Evolutionary conservation across 2,888 invertebrate species (phyloP), one percentile per base, ranked within the genome.

Genomic region (Hybos culiciformis): DNA sequence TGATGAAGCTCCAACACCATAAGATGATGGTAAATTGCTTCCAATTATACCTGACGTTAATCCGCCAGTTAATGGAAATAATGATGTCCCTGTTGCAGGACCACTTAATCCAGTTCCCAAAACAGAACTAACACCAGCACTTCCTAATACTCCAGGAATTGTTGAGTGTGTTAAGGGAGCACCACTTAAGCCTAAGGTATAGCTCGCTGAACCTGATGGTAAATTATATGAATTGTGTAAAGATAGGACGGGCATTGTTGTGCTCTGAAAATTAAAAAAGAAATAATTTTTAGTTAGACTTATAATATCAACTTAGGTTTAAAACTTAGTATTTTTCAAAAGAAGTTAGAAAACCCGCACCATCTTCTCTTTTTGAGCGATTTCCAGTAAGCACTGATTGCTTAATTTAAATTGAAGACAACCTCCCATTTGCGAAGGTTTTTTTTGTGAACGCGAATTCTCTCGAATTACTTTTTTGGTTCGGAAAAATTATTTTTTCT

Each of bases 221-320:
- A 64, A 54, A 49, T 64, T 60, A 58, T 66, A 67, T 57, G 65
- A 60, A 59, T 64, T 64, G 45, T 55, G 63, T 52, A 75, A 68
- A 50, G 76, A 75, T 56, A 68, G 59, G 53, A 64, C 63, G 50
- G 75, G 76, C 76, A 77, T 75, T 49, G 77, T 75, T 66, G 70
- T 75, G 67, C 75, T 76, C 69, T 76, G 75, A 58, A 74, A 75
- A 63, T 58, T 63, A 62, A n/a, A n/a, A n/a, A n/a, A n/a, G n/a
- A n/a, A n/a, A n/a, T n/a, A n/a, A n/a, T n/a, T n/a, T n/a, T n/a
- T n/a, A n/a, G n/a, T n/a, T n/a, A n/a, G n/a, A n/a, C n/a, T n/a
- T n/a, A n/a, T n/a, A n/a, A n/a, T n/a, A n/a, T n/a, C n/a, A n/a
- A n/a, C n/a, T n/a, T n/a, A n/a, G n/a, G n/a, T n/a, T n/a, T n/a